Evolutionary conservation across 1,140 invertebrate genomes (phyloP).

Genomic region (Drosophila carrolli): DNA sequence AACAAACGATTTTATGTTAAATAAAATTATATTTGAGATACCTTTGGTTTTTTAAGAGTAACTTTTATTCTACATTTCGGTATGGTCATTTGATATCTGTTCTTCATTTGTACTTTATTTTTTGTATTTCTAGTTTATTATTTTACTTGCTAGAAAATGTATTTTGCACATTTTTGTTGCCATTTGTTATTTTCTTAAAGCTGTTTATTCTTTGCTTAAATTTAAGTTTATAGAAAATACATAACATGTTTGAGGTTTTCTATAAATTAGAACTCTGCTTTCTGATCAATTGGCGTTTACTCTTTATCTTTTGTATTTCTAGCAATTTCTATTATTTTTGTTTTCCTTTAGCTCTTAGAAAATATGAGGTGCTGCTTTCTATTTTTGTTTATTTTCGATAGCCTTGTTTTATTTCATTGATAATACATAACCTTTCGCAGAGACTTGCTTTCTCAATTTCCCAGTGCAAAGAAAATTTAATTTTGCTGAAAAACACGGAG

Average conservation of each 20-base stretch:
- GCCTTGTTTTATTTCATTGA: slow-evolving; percentile 1
- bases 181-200: neutral
- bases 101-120: too few species aligned
- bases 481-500: slow-evolving; percentile 33
- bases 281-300: slow-evolving; percentile 24
- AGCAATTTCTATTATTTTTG: slow-evolving; percentile 2
- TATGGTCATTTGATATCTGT: too few species aligned
- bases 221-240: neutral
- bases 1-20: too few species aligned
- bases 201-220: too few species aligned
- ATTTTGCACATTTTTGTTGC: neutral
- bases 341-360: slow-evolving; percentile 8
- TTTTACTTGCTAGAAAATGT: neutral
- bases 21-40: too few species aligned
- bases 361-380: slow-evolving; percentile 19
- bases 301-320: neutral
- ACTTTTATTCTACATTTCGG: too few species aligned
- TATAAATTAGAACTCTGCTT: slow-evolving; percentile 28
- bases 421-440: slow-evolving; percentile 3
- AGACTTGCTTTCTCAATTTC: neutral
- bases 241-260: neutral
- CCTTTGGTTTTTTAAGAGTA: too few species aligned
- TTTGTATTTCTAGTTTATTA: too few species aligned
- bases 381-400: slow-evolving; percentile 19
- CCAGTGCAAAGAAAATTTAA: slow-evolving; percentile 28